phyloP scores from a whole-genome alignment of 2,113 vertebrate species.

The Hyla sarda region DNA sequence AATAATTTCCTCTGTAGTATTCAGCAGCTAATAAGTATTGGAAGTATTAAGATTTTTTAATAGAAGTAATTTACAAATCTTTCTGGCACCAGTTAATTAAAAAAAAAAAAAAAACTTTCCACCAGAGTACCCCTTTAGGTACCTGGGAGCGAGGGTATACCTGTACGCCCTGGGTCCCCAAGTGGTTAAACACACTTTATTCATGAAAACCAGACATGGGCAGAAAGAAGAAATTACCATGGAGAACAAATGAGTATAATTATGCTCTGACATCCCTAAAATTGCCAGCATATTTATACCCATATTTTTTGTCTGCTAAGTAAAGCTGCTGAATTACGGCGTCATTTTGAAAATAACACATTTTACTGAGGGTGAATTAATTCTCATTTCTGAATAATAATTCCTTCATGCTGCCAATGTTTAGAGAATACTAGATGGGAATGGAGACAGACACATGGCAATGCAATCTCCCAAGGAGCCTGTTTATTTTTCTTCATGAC shows the following conservation, averaged over 20 bases:
- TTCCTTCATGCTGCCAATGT: not conserved
- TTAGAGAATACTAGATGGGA: not conserved
- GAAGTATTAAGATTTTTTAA: too few relatives aligned
- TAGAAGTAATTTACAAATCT: too few relatives aligned
- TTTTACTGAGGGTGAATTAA: not conserved
- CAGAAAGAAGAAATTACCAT: not conserved
- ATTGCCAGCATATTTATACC: not conserved
- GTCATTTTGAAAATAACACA: slow-evolving; percentile 4
- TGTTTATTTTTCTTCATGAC: not conserved
- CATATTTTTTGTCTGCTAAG: slow-evolving; percentile 9
- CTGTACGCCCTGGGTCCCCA: too few relatives aligned
- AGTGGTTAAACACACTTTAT: not conserved
- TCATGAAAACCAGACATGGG: not conserved
- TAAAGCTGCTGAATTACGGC: not conserved
- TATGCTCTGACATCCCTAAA: not conserved
- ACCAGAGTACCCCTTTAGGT: too few relatives aligned
- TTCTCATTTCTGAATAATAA: not conserved
- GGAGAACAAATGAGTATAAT: slow-evolving; percentile 22
- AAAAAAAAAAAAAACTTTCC: too few relatives aligned
- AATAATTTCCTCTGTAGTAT: too few relatives aligned
- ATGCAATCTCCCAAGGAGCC: not conserved
- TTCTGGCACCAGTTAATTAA: too few relatives aligned
- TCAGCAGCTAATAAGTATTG: too few relatives aligned
- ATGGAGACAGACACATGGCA: slow-evolving; percentile 3
- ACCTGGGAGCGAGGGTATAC: too few relatives aligned